Conservation (phyloP, 2,888 invertebrate genomes). For the Agrotis segetum region DNA sequence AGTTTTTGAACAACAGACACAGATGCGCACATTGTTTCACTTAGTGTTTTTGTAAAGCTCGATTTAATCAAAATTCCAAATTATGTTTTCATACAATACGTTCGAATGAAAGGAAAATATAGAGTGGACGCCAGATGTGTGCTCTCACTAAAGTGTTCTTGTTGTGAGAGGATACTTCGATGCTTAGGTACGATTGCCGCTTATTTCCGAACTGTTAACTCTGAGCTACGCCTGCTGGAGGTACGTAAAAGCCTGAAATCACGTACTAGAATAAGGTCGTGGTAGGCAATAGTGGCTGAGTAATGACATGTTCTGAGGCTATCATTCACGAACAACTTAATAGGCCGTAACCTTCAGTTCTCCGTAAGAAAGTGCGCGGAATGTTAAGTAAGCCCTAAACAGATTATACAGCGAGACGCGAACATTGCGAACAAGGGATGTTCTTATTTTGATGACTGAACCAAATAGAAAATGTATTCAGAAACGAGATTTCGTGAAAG, state of each 20-base stretch:
- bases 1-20: constrained; percentile 45
- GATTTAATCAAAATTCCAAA: constrained; percentile 56
- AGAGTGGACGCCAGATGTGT: constrained; percentile 38
- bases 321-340: constrained; percentile 51
- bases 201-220: constrained; percentile 58
- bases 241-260: constrained; percentile 32
- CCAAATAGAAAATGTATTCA: constrained; percentile 23
- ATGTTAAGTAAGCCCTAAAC: constrained; percentile 51
- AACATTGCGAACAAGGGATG: constrained; percentile 1
- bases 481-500: background rate
- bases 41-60: constrained; percentile 38
- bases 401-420: constrained; percentile 36
- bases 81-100: constrained; percentile 36
- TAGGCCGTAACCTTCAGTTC: constrained; percentile 55
- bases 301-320: constrained; percentile 58
- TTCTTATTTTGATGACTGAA: constrained; percentile 15
- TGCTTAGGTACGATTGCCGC: constrained; percentile 21
- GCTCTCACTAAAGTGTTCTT: constrained; percentile 31
- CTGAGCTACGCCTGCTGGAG: constrained; percentile 25
- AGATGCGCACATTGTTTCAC: constrained; percentile 43
- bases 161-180: constrained; percentile 25
- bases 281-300: constrained; percentile 45
- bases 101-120: constrained; percentile 36
- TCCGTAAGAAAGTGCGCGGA: constrained; percentile 37
- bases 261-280: constrained; percentile 35